Evolutionary conservation across 2,888 invertebrate genomes (phyloP).

Genomic region (Nematopogon swammerdamellus): DNA sequence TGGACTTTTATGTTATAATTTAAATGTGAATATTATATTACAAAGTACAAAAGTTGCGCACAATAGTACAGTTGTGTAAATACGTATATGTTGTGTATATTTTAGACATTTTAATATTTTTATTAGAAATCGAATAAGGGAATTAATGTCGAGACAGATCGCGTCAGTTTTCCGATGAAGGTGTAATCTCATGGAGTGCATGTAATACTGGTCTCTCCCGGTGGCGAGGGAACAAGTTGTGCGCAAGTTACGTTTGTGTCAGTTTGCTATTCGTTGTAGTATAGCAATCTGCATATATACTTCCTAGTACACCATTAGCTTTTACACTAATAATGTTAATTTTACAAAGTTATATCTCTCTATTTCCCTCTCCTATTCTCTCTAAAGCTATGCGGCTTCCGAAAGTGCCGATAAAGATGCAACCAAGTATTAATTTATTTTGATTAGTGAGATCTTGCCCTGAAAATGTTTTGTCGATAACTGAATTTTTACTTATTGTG

Average conservation of each 20-base stretch:
- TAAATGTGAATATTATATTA: slow-evolving; percentile 43
- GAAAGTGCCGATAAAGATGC: neutral
- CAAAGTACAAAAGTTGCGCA: slow-evolving; percentile 49
- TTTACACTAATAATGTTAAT: slow-evolving; percentile 19
- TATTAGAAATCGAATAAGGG: slow-evolving; percentile 6
- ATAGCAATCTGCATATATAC: slow-evolving; percentile 39
- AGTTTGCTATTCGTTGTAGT: slow-evolving; percentile 47
- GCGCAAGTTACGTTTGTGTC: slow-evolving; percentile 18
- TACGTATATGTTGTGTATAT: slow-evolving; percentile 38
- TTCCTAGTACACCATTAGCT: slow-evolving; percentile 13
- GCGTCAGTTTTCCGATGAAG: neutral
- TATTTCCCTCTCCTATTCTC: slow-evolving; percentile 43
- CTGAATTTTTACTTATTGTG: neutral
- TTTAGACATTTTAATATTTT: slow-evolving; percentile 6
- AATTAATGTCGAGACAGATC: slow-evolving; percentile 4
- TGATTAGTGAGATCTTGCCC: neutral
- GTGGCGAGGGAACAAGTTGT: slow-evolving; percentile 28
- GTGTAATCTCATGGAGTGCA: slow-evolving; percentile 51
- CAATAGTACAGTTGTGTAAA: slow-evolving; percentile 35
- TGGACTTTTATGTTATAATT: slow-evolving; percentile 28
- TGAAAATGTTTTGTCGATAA: neutral
- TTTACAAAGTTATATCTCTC: too few relatives aligned
- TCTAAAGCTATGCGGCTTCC: slow-evolving; percentile 19
- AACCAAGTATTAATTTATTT: neutral
- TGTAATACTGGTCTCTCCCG: slow-evolving; percentile 15